Percentiles rank a stretch among this genome's conserved stretches.
These are phyloP conservation scores for Brachirus orientalis DNA, from an alignment of 2,113 vertebrate genomes.

Conservation along the genomic window DNA sequence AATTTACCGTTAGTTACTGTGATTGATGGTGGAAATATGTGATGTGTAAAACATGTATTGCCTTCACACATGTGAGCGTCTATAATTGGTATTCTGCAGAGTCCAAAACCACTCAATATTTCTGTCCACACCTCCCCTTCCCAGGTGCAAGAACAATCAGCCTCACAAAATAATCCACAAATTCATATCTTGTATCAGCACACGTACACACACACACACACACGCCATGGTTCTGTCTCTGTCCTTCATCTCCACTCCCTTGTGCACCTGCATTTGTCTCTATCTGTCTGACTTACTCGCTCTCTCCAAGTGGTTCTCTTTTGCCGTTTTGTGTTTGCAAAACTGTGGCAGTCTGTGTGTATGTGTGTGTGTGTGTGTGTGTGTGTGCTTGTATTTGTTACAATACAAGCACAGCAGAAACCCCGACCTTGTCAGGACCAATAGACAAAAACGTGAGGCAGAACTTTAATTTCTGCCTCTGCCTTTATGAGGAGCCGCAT, in stretches of 20 bases:
- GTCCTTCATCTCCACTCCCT: constrained; percentile 16
- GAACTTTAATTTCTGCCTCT: too few relatives aligned
- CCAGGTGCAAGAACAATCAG: constrained; percentile 40
- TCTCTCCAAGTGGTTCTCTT: constrained; percentile 9
- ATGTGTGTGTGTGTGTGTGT: constrained; percentile 2
- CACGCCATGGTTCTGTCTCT: constrained; percentile 1
- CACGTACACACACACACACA: constrained; percentile 7
- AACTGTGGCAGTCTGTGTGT: too few relatives aligned
- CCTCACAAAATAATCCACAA: constrained; percentile 16
- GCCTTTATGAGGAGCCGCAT: too few relatives aligned
- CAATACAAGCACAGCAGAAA: too few relatives aligned
- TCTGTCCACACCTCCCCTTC: constrained; percentile 12
- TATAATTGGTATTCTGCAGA: neutral
- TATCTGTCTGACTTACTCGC: neutral
- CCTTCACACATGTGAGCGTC: neutral
- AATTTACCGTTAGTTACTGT: too few relatives aligned
- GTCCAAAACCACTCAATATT: neutral
- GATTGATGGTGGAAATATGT: too few relatives aligned
- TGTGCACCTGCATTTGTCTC: constrained; percentile 39
- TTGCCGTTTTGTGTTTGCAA: too few relatives aligned
- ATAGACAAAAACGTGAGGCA: too few relatives aligned
- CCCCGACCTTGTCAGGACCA: too few relatives aligned
- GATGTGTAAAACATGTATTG: too few relatives aligned
- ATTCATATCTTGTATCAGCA: constrained; percentile 18
- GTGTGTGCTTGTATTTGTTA: neutral